Evolutionary conservation across 2,888 invertebrate genomes (phyloP), one percentile per base, ranked within the genome.

Genomic region (Pandemis cinnamomeana): DNA sequence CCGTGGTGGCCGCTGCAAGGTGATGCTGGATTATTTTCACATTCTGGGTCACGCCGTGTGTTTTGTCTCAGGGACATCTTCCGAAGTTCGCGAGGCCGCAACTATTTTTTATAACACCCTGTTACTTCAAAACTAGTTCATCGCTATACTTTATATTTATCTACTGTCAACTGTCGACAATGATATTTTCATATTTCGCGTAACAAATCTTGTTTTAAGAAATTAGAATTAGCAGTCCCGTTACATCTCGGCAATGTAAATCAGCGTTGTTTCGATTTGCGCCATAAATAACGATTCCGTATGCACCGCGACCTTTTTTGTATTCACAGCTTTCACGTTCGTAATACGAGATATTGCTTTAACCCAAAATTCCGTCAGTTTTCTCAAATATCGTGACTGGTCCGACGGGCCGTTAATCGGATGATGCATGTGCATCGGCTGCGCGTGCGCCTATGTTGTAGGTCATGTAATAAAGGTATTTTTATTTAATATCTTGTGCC

Each of bases 21-120:
- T 92, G 89, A 91, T 86, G 86, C 88, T 87, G 84, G 88, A 91
- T 89, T 93, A 93, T 93, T 92, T 91, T 91, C 88, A 92, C 87
- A 91, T 91, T 90, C 91, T 93, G 86, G 93, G 93, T 91, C 92
- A 89, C 85, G 82, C 82, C 81, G 83, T 88, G 83, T 86, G 91
- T 85, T 87, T 87, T 87, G 90, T 91, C 89, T 93, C 92, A 91
- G 86, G 94, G 94, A 93, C 92, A 80, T 83, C 85, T 85, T 84
- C 84, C 81, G 83, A 83, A 62, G 80, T 81, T 79, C 80, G 80
- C 84, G 83, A 86, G 85, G 82, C 76, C 61, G 73, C 73, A 78
- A 76, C 79, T 81, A 83, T 81, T 87, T 83, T 82, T 81, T 82
- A 80, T 82, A 79, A 82, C 82, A 82, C 74, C 75, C 76, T 78